Evolutionary conservation across 2,113 vertebrate genomes (phyloP), one percentile per base, ranked within the genome.

Genomic region (Macquaria australasica): DNA sequence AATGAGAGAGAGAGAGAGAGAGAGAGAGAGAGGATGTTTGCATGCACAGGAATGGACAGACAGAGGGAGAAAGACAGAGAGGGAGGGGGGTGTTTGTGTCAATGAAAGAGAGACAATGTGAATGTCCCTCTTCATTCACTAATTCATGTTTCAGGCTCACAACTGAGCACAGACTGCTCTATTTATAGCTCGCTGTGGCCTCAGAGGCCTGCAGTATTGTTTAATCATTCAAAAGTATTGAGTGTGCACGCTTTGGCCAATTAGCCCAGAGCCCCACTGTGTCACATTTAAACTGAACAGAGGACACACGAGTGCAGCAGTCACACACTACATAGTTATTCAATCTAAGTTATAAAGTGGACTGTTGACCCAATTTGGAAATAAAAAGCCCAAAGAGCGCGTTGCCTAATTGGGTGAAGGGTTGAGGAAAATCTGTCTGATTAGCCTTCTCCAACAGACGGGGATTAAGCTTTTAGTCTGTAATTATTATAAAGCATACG

Each of bases 381-480:
- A 73, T 14, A 48, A 50, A 76, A 28, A 39, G 16, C 31, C 39
- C 25, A 67, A 62, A 81, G 51, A 63, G 68, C 56, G 16, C 50
- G 45, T 39, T 31, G 81, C 58, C 45, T 88, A 79, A 86, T 85
- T 84, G 67, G 87, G 60, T 86, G 80, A 84, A 79, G 77, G 78
- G 81, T 62, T 75, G 78, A 56, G 70, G 86, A 41, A 87, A 86
- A 84, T 74, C 89, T 83, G 69, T 82, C 78, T 93, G 93, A 95
- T 94, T 95, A 95, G 93, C 84, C 90, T 67, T 82, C 88, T 87
- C 81, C 87, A 88, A 76, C 92, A 95, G 92, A 93, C 82, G 90
- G 90, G 92, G 93, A 93, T 96, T 95, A 95, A 88, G 88, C 87
- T 68, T 85, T 79, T 70, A 14, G 80, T 79, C 87, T 81, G 81